Evolutionary conservation across 2,888 invertebrate species (phyloP).

Genomic region (Scotopteryx bipunctaria): DNA sequence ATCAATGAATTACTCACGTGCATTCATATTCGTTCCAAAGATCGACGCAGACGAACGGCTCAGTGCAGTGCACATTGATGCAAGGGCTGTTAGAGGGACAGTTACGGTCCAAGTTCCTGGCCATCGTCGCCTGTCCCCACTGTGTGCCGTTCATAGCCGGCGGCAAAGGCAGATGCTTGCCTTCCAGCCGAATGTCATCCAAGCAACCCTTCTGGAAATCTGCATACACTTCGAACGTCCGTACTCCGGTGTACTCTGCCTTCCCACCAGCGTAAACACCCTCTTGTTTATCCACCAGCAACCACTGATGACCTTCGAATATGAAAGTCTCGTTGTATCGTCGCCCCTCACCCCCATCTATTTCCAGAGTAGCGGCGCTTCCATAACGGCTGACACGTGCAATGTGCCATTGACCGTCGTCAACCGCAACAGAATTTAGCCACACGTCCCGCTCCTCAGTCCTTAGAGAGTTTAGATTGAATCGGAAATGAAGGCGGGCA

Average conservation of each 20-base stretch:
- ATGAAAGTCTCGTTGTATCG: constrained; percentile 96
- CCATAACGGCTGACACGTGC: constrained; percentile 96
- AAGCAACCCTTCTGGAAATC: constrained; percentile 95
- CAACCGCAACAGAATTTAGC: constrained; percentile 94
- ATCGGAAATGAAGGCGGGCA: constrained; percentile 94
- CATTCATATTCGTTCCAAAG: constrained; percentile 99
- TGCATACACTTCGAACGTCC: constrained; percentile 96
- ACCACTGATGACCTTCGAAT: constrained; percentile 95
- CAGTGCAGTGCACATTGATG: constrained; percentile 95
- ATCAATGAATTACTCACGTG: constrained; percentile 96
- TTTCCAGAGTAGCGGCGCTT: constrained; percentile 94
- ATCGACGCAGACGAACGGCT: constrained; percentile 97
- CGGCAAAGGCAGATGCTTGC: constrained; percentile 96
- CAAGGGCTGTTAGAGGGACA: constrained; percentile 98
- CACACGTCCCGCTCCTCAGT: constrained; percentile 96
- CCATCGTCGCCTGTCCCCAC: constrained; percentile 98
- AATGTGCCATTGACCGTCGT: constrained; percentile 98
- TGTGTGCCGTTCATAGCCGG: constrained; percentile 97
- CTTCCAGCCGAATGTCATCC: constrained; percentile 92
- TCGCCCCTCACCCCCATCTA: constrained; percentile 97
- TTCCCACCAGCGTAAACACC: constrained; percentile 98
- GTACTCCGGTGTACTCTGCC: constrained; percentile 96
- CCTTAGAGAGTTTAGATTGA: constrained; percentile 94
- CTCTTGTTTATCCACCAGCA: constrained; percentile 96
- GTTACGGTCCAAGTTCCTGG: constrained; percentile 93